A percentile compares a stretch with the other conserved stretches of the same genome.
These are phyloP conservation scores for Scomber colias DNA, from an alignment of 2,113 vertebrate species.

Conservation along the genomic window DNA sequence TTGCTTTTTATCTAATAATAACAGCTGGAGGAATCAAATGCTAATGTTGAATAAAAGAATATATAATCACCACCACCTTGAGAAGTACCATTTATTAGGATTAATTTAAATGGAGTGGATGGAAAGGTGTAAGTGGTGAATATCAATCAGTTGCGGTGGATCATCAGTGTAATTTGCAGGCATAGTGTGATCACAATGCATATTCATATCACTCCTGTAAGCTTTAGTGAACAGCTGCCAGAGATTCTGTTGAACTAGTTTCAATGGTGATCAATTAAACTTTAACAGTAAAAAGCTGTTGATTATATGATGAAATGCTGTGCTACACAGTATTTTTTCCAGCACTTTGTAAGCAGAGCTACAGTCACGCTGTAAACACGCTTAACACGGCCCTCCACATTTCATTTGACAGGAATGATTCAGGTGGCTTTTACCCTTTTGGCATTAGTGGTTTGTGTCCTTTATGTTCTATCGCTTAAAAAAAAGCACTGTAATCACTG, in stretches of 20 bases:
- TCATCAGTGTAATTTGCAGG: conserved; percentile 48
- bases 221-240: conserved; percentile 40
- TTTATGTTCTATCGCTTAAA: too few species aligned
- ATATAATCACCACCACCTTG: conserved; percentile 44
- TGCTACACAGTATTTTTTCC: neutral
- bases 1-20: conserved; percentile 2
- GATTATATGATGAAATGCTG: conserved; percentile 24
- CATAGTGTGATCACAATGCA: conserved; percentile 36
- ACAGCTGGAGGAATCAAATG: neutral
- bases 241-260: conserved; percentile 38
- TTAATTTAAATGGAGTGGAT: conserved; percentile 48
- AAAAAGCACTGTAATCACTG: too few species aligned
- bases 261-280: conserved; percentile 40
- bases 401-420: too few species aligned
- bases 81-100: conserved; percentile 62
- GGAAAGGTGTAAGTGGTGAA: conserved; percentile 22
- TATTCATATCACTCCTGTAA: conserved; percentile 41
- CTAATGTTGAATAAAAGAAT: conserved; percentile 4
- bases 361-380: too few species aligned
- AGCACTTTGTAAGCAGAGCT: too few species aligned
- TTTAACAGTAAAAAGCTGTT: too few species aligned
- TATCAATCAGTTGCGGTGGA: conserved; percentile 22
- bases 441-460: too few species aligned
- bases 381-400: too few species aligned
- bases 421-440: too few species aligned